Base-by-base conservation (phyloP, 2,797 vertebrate genomes). In the Sebastes diaconus region DNA sequence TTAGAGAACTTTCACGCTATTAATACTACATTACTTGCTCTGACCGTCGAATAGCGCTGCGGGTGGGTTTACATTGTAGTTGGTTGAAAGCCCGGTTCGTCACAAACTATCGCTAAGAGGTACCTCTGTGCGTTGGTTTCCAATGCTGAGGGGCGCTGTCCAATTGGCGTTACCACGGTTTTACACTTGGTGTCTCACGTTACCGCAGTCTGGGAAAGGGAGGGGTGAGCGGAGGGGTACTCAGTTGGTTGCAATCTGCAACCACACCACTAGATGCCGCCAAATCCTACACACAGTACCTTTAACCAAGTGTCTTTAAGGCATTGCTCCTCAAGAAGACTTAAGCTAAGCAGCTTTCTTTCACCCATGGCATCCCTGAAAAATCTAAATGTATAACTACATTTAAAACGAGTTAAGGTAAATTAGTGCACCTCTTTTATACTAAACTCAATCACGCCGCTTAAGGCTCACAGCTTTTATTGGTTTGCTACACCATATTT, bases 381-480 rank as follows among this genome's bases (percentile, higher is more conserved):
- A 18, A 14, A 29, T 59, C 24, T n/a, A 29, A 29, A 79, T 67
- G 1, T 30, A 63, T 14, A 39, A 50, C 11, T 42, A 6, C 18
- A 13, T 34, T 50, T 20, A 2, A 64, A 60, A 60, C 13, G 4
- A 10, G 3, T 11, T 7, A 32, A 4, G 6, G 32, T 46, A 1
- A 36, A 30, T 55, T n/a, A 42, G 34, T 9, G 12, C 18, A 5
- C 18, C 36, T 25, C 1, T 61, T 77, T 74, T 18, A 55, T 68
- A 58, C 3, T 22, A 22, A 67, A 69, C 57, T 73, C 5, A 83
- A 9, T 59, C 59, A 22, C 34, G 54, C 20, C 1, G 14, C 39
- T 55, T 34, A 58, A 50, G 42, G n/a, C 52, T 68, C 60, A 59
- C 39, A 25, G 70, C 8, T 73, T 80, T 68, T 67, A 50, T 77